Percentiles rank a stretch among this genome's conserved stretches.
phyloP scores from a whole-genome alignment of 53 echinoderm and acorn worm genomes.

The Hippasteria phrygiana region DNA sequence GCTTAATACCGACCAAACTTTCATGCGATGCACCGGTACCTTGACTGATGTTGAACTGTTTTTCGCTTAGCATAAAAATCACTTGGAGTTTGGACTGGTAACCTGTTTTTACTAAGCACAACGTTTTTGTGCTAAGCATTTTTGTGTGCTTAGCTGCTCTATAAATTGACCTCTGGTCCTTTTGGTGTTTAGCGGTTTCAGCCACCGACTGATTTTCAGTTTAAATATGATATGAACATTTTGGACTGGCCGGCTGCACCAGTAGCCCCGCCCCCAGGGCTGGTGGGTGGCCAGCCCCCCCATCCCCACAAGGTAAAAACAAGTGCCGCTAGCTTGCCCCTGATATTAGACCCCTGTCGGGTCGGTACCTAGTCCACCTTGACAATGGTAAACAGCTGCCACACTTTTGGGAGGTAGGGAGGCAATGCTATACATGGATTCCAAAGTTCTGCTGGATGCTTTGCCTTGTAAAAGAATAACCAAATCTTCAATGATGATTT shows the following conservation, averaged over 20 bases:
- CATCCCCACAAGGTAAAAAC: neutral
- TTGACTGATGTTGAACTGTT: no score
- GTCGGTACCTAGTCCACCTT: slow-evolving; percentile 1
- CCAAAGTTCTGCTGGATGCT: neutral
- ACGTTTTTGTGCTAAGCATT: no score
- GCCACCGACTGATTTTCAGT: no score
- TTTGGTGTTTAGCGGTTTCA: no score
- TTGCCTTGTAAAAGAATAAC: neutral
- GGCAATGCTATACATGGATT: neutral
- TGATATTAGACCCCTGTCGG: slow-evolving; percentile 34
- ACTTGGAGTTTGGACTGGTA: no score
- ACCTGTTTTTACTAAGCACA: no score
- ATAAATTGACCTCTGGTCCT: no score
- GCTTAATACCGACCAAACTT: no score
- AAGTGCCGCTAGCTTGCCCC: slow-evolving; percentile 14
- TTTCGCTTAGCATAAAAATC: no score
- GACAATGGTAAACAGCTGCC: slow-evolving; percentile 35
- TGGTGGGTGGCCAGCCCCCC: neutral
- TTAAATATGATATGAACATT: neutral
- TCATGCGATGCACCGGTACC: no score
- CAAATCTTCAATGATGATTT: no score
- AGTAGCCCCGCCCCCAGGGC: neutral
- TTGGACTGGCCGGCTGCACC: neutral
- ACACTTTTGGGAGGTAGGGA: neutral
- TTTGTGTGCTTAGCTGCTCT: no score